Base-by-base conservation (phyloP, 2,888 invertebrate species). In the Resseliella maxima region DNA sequence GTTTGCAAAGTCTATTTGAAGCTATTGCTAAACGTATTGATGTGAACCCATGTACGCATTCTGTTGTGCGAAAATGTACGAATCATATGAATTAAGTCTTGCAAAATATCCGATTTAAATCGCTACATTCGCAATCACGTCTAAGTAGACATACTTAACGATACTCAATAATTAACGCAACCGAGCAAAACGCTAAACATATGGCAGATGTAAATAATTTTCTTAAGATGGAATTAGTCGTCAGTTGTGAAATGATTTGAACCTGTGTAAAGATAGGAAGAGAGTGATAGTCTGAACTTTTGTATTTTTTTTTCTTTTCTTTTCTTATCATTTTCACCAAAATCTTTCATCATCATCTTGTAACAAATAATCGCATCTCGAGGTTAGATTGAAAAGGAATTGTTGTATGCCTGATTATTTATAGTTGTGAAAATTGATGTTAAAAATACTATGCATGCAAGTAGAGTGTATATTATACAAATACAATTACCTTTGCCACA, bases 171-270 rank as follows among this genome's bases (percentile, higher is more conserved):
- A 59, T 59, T 59, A 59, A 59, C 24, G 36, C 81, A 36, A 81
- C 36, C 81, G 36, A 81, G 81, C 81, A n/a, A n/a, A n/a, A 81
- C 36, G 36, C 36, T 36, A 35, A 81, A 81, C 81, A 81, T 81
- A 81, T 81, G 81, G 81, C 21, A 81, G 21, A 36, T 81, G 81
- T 36, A 81, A 81, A 81, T 81, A 81, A 81, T 81, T 81, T 81
- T 36, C 81, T 81, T 81, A 81, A 81, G 81, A 81, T 81, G 81
- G 81, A 81, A 81, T 81, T 81, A 81, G 81, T 36, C 59, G 5
- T 59, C 59, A 59, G 6, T 24, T 59, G 50, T 12, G 50, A 50
- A 50, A 50, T 50, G 50, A 50, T 50, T 21, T 50, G 50, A 50
- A 50, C 50, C 50, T 50, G 50, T 12, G 21, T 10, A 50, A 18